Conservation (phyloP, 2,888 invertebrate species). For the Alcis repandata region DNA sequence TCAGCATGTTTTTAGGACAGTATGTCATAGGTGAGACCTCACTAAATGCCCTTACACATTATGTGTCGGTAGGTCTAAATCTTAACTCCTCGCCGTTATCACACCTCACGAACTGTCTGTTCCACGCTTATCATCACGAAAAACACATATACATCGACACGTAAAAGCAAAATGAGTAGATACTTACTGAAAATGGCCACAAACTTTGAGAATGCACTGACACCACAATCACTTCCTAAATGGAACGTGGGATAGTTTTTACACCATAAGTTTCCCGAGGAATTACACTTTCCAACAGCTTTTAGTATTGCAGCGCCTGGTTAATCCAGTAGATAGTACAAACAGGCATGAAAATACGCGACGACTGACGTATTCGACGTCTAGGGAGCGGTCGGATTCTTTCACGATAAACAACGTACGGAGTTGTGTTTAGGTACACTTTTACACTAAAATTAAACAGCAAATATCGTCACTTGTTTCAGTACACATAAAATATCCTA, state of each 20-base stretch:
- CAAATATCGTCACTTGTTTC: conserved; percentile 70
- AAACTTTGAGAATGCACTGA: conserved; percentile 72
- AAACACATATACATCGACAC: conserved; percentile 64
- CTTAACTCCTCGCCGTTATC: conserved; percentile 41
- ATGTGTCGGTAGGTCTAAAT: conserved; percentile 24
- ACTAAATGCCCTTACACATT: conserved; percentile 29
- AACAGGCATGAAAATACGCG: conserved; percentile 83
- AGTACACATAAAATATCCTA: conserved; percentile 68
- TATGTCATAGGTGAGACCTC: conserved; percentile 41
- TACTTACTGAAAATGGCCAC: conserved; percentile 84
- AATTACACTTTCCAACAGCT: conserved; percentile 85
- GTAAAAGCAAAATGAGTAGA: conserved; percentile 70
- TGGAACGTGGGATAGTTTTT: conserved; percentile 81
- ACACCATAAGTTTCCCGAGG: conserved; percentile 75
- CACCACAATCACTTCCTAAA: conserved; percentile 72
- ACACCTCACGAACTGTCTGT: conserved; percentile 50
- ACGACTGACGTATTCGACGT: conserved; percentile 76
- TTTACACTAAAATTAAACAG: conserved; percentile 66
- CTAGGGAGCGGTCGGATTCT: conserved; percentile 84
- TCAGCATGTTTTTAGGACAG: conserved; percentile 45
- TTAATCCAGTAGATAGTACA: conserved; percentile 78
- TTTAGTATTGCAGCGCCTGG: conserved; percentile 82
- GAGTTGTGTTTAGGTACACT: conserved; percentile 59
- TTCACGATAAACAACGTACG: conserved; percentile 60
- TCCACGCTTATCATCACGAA: conserved; percentile 55